Conservation (phyloP, 2,888 invertebrate genomes). For the Pseudolycoriella hygida region DNA sequence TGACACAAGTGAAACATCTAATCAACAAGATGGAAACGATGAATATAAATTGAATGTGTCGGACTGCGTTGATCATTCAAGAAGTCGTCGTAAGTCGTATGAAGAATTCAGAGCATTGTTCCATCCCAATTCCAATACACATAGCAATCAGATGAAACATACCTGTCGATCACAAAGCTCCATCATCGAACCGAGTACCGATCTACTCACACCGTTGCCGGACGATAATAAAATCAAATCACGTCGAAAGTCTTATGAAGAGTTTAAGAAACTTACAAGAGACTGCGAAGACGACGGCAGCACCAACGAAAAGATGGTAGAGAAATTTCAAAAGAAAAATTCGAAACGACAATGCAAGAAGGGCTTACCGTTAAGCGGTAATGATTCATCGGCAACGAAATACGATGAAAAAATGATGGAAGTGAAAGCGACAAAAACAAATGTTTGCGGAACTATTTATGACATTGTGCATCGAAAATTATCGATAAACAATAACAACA, state of each 20-base stretch:
- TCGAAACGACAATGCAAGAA: slow-evolving; percentile 5
- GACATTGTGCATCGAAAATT: slow-evolving; percentile 6
- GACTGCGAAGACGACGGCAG: slow-evolving; percentile 18
- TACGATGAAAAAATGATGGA: neutral
- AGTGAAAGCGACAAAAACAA: neutral
- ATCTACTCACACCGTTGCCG: neutral
- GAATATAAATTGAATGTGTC: slow-evolving; percentile 22
- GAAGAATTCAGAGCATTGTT: slow-evolving; percentile 30
- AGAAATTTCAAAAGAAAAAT: slow-evolving; percentile 7
- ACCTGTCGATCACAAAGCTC: neutral
- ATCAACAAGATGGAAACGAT: slow-evolving; percentile 2
- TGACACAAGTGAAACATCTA: slow-evolving; percentile 1
- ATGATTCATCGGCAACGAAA: neutral
- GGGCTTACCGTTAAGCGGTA: neutral
- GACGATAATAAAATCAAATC: slow-evolving; percentile 24
- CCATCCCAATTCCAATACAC: slow-evolving; percentile 6
- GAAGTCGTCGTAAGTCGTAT: slow-evolving; percentile 29
- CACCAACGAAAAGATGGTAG: neutral
- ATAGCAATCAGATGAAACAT: neutral
- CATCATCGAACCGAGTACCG: neutral
- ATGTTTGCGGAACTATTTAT: slow-evolving; percentile 6
- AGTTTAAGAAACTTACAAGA: slow-evolving; percentile 27
- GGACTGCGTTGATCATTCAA: slow-evolving; percentile 27
- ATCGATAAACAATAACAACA: neutral
- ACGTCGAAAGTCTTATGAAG: slow-evolving; percentile 29